Base-by-base conservation (phyloP, 2,797 vertebrate species). In the Phyllotis vaccarum region DNA sequence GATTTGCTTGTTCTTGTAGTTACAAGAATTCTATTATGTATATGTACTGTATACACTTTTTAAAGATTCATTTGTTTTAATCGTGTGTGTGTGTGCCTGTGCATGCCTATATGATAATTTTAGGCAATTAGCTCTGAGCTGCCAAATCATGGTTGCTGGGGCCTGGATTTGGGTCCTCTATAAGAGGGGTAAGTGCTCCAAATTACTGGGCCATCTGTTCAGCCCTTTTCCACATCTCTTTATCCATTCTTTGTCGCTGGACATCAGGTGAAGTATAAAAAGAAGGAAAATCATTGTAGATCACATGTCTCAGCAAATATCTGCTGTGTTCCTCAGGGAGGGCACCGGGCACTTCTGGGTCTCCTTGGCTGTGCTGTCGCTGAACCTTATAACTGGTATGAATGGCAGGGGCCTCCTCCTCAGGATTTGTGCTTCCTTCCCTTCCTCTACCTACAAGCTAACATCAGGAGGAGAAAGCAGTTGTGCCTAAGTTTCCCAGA, bases 241-340 rank as follows among this genome's bases (percentile, higher is more conserved):
- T 68, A 34, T 49, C 21, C 29, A 24, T 66, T n/a, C 82, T 68
- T 62, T 68, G 62, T 17, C n/a, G 34, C 46, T 16, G 62, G 82
- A 68, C 62, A 52, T 43, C 6, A 31, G 83, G 13, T 68, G 24
- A 52, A 52, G 6, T 2, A 24, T 31, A 54, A 64, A 40, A 37
- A 72, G 72, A 75, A 46, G n/a, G 58, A 22, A 85, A 78, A 85
- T 2, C 2, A 3, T 21, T 7, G 16, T 29, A 62, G 40, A 9
- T 3, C 6, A 16, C 34, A 27, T n/a, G 60, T 83, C 64, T 68
- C 52, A 76, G 52, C 58, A 76, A 70, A 29, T 29, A n/a, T 8
- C 19, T 40, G 2, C n/a, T 78, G 60, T 49, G 46, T 13, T 5
- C 1, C 34, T 0, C 0, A 5, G 60, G 49, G 68, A 1, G 27